Evolutionary conservation across 2,113 vertebrate genomes (phyloP).

Genomic region (Coreoperca whiteheadi): DNA sequence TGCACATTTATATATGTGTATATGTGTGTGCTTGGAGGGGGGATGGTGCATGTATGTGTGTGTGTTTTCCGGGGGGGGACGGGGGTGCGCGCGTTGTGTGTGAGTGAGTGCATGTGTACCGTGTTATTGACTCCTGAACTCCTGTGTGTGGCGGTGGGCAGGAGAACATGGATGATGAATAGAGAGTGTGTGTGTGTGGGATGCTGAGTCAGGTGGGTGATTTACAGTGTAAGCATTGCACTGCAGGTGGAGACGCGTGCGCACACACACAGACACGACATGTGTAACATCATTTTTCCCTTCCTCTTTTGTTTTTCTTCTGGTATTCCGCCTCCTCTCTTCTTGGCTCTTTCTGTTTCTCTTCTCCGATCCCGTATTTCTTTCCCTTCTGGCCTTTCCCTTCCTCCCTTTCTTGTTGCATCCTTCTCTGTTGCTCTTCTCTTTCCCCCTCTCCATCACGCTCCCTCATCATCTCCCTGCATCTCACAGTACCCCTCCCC

Average conservation of each 20-base stretch:
- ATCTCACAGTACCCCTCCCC: slow-evolving; percentile 72
- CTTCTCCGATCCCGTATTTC: neutral
- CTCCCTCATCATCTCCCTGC: slow-evolving; percentile 72
- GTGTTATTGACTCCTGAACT: slow-evolving; percentile 71
- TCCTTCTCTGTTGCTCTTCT: slow-evolving; percentile 42
- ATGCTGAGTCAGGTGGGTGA: slow-evolving; percentile 77
- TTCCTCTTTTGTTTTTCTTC: slow-evolving; percentile 10
- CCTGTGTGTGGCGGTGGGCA: slow-evolving; percentile 38
- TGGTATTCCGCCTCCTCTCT: neutral
- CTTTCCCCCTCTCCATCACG: slow-evolving; percentile 66
- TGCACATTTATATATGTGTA: slow-evolving; percentile 11
- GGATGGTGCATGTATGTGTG: slow-evolving; percentile 9
- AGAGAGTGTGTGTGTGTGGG: slow-evolving; percentile 31
- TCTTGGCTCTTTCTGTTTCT: neutral
- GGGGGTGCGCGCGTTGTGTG: neutral
- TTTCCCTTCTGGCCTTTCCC: neutral
- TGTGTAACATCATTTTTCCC: slow-evolving; percentile 32
- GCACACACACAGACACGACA: slow-evolving; percentile 27
- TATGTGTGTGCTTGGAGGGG: slow-evolving; percentile 6
- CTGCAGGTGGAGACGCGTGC: slow-evolving; percentile 46
- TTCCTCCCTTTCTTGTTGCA: slow-evolving; percentile 26
- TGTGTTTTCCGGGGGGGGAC: neutral
- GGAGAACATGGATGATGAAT: slow-evolving; percentile 55
- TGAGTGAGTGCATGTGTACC: slow-evolving; percentile 44
- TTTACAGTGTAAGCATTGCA: slow-evolving; percentile 58